Percentiles rank a stretch among this genome's conserved stretches.
Evolutionary conservation across 1,140 invertebrate genomes (phyloP).

Genomic region (Drosophila sp.): DNA sequence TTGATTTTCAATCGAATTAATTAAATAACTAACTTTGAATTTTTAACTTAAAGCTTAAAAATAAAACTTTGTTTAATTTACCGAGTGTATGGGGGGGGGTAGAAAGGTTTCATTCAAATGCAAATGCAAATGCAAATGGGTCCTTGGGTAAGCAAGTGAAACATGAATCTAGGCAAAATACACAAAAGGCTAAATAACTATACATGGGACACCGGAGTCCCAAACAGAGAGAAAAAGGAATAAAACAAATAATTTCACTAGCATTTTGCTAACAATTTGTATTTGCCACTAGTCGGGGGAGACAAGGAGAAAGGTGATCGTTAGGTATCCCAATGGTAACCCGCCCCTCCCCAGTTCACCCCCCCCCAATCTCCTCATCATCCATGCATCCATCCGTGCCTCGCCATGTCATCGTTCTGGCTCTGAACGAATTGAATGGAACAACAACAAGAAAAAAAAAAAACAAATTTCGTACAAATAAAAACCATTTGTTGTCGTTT

Average conservation of each 20-base stretch:
- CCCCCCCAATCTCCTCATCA: not conserved
- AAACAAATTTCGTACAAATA: conserved; percentile 72
- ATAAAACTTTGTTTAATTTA: too few relatives aligned
- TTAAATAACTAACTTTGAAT: too few relatives aligned
- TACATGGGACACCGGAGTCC: not conserved
- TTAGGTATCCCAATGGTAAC: conserved; percentile 15
- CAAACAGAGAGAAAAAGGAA: conserved; percentile 22
- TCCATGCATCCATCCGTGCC: not conserved
- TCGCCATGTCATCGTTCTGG: conserved; percentile 1
- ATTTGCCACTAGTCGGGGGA: conserved; percentile 36
- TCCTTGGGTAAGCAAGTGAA: conserved; percentile 7
- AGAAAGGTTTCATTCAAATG: too few relatives aligned
- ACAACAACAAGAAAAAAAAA: conserved; percentile 34
- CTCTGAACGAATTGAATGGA: conserved; percentile 15
- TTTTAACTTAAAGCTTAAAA: too few relatives aligned
- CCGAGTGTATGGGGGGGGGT: too few relatives aligned
- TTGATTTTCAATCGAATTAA: too few relatives aligned
- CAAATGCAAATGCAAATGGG: not conserved
- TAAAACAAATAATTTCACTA: conserved; percentile 44
- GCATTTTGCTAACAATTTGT: conserved; percentile 59
- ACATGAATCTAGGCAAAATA: conserved; percentile 38
- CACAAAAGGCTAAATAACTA: conserved; percentile 9
- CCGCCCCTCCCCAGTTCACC: conserved; percentile 12
- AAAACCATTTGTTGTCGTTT: conserved; percentile 66
- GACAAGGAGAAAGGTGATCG: not conserved